These are phyloP conservation scores for Tetragonisca angustula DNA, from an alignment of 2,888 invertebrate species.

Conservation along the genomic window DNA sequence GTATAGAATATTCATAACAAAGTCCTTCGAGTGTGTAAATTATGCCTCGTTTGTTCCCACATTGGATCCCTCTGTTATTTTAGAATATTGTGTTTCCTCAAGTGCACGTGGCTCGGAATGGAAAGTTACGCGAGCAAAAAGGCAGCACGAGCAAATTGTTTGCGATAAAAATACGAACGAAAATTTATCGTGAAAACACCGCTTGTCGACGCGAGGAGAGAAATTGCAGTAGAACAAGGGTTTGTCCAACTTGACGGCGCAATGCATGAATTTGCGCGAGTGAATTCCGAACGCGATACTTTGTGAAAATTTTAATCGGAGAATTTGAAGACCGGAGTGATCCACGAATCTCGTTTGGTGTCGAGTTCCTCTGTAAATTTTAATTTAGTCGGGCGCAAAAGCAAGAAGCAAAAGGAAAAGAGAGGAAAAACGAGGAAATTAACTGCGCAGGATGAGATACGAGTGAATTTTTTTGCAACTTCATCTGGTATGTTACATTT, in stretches of 20 bases:
- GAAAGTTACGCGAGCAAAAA: neutral
- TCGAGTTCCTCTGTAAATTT: neutral
- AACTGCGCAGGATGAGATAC: neutral
- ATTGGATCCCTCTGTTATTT: neutral
- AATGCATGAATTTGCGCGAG: slow-evolving; percentile 18
- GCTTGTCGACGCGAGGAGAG: too few species aligned
- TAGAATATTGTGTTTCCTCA: neutral
- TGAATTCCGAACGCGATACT: slow-evolving; percentile 12
- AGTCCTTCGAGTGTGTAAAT: neutral
- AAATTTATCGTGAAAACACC: neutral
- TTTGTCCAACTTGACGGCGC: neutral
- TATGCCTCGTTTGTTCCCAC: neutral
- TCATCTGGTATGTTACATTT: neutral
- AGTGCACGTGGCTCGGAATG: neutral
- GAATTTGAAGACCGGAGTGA: too few species aligned
- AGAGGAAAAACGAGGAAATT: neutral
- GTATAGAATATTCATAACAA: neutral
- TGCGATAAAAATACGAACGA: neutral
- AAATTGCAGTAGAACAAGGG: neutral
- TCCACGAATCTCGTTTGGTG: neutral
- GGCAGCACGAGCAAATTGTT: neutral
- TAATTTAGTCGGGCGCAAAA: neutral
- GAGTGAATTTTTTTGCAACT: too few species aligned
- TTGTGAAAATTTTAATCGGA: slow-evolving; percentile 2
- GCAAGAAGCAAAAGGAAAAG: too few species aligned